A percentile compares a stretch with the other conserved stretches of the same genome.
Conservation (phyloP, 53 echinoderm and acorn worm species). For the Holothuria leucospilota region DNA sequence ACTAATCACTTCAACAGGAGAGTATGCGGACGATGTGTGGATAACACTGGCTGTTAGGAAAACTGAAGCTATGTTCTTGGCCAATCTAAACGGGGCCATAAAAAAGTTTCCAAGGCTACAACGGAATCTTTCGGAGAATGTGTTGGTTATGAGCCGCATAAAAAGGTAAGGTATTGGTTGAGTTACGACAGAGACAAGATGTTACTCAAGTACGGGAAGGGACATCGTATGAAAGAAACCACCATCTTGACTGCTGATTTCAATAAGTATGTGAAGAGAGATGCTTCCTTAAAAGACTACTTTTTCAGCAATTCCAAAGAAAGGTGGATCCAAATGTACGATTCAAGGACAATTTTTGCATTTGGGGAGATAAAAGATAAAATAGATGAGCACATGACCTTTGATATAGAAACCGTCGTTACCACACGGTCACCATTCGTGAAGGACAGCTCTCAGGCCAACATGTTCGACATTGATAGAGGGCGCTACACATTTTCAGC, state of each 20-base stretch:
- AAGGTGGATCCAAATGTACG: constrained; percentile 13
- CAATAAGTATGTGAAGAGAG: neutral
- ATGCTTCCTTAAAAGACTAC: neutral
- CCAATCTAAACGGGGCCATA: neutral
- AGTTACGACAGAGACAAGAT: constrained; percentile 65
- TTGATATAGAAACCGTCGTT: constrained; percentile 40
- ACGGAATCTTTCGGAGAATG: neutral
- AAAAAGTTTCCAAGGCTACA: constrained; percentile 10
- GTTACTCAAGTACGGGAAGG: constrained; percentile 64
- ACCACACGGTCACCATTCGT: constrained; percentile 51
- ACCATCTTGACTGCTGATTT: constrained; percentile 53
- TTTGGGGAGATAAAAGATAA: neutral
- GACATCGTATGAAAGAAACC: constrained; percentile 61
- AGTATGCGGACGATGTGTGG: neutral
- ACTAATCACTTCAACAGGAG: neutral
- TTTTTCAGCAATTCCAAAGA: neutral
- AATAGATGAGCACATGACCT: constrained; percentile 47
- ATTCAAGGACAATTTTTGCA: neutral
- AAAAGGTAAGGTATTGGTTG: constrained; percentile 56
- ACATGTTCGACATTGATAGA: constrained; percentile 55
- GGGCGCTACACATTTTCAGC: constrained; percentile 51
- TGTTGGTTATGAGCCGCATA: neutral
- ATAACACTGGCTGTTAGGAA: neutral
- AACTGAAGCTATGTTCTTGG: neutral
- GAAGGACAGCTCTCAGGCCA: constrained; percentile 52